These are phyloP conservation scores for Caenorhabditis imperialis DNA, from an alignment of 2,888 invertebrate species.

Conservation along the genomic window DNA sequence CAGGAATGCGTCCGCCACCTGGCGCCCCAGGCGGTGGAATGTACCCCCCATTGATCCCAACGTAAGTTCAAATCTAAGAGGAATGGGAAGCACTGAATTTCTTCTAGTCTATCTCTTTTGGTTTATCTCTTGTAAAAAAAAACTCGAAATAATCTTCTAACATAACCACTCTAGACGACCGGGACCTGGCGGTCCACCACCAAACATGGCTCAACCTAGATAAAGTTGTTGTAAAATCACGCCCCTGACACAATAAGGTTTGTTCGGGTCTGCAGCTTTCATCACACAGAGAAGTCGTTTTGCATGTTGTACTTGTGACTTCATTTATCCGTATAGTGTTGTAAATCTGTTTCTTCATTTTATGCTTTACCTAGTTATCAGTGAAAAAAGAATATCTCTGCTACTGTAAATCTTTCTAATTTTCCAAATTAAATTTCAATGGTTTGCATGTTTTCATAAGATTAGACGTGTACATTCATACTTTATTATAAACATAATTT, in stretches of 20 bases:
- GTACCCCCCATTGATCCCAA: conserved; percentile 70
- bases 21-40: conserved; percentile 55
- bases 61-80: conserved; percentile 63
- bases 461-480: no score
- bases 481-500: no score
- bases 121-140: conserved; percentile 12
- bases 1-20: conserved; percentile 57
- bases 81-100: conserved; percentile 3
- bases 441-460: no score
- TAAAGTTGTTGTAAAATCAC: conserved; percentile 43
- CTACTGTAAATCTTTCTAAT: background rate
- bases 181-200: conserved; percentile 66
- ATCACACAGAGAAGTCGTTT: conserved; percentile 14
- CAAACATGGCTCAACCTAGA: conserved; percentile 58
- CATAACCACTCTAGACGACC: conserved; percentile 58
- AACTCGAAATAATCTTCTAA: conserved; percentile 19
- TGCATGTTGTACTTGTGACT: conserved; percentile 35
- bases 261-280: conserved; percentile 19
- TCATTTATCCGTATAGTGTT: conserved; percentile 14
- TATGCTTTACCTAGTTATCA: background rate
- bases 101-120: conserved; percentile 29
- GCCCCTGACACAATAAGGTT: conserved; percentile 26
- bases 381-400: no score
- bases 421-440: no score
- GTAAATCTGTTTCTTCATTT: conserved; percentile 9